These are phyloP conservation scores for Tachycineta bicolor DNA, from an alignment of 2,113 vertebrate species.

Conservation along the genomic window DNA sequence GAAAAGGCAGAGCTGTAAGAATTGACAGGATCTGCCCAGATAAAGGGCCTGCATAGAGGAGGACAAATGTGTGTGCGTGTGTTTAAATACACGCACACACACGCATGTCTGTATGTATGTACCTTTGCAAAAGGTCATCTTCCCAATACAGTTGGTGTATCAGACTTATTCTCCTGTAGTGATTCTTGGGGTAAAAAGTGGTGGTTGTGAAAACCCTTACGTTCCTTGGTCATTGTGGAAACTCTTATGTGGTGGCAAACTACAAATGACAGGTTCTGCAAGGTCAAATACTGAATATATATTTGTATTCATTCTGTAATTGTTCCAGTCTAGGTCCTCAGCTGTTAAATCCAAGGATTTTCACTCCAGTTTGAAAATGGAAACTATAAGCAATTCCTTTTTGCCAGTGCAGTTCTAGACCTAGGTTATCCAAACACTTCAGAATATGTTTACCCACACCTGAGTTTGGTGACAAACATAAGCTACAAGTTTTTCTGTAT, in stretches of 20 bases:
- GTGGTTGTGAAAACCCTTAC: background rate
- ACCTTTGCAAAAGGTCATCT: background rate
- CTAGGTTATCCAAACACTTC: background rate
- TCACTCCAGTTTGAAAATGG: background rate
- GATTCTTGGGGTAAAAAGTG: background rate
- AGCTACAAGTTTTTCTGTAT: background rate
- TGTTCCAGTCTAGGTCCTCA: background rate
- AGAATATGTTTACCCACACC: background rate
- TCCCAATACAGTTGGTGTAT: background rate
- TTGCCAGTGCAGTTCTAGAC: background rate
- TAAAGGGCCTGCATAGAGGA: background rate
- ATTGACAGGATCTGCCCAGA: background rate
- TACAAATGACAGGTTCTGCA: background rate
- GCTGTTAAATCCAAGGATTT: background rate
- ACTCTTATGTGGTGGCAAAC: background rate
- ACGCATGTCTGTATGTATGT: background rate
- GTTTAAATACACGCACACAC: accelerated
- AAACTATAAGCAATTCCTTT: background rate
- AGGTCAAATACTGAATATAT: background rate
- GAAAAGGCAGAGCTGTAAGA: background rate
- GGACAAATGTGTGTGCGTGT: background rate
- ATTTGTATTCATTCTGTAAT: background rate
- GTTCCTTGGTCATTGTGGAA: background rate
- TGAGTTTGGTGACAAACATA: background rate
- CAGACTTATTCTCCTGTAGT: background rate